Percentiles rank a stretch among this genome's conserved stretches.
These are phyloP conservation scores for Lamellibrachia columna DNA, from an alignment of 2,888 invertebrate species.

Conservation along the genomic window DNA sequence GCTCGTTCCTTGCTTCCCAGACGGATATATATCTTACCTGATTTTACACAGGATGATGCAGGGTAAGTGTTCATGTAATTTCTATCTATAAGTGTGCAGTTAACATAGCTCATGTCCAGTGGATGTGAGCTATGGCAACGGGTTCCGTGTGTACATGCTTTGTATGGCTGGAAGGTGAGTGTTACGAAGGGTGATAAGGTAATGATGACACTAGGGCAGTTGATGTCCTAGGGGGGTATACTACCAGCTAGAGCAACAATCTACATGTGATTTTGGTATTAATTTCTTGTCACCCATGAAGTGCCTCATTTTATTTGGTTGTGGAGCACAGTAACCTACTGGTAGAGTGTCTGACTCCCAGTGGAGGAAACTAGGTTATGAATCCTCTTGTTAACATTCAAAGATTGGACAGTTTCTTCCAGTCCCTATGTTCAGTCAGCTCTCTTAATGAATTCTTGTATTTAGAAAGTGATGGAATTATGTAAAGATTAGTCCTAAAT, in stretches of 20 bases:
- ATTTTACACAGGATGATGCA: constrained; percentile 1
- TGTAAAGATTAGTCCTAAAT: neutral
- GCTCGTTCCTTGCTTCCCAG: neutral
- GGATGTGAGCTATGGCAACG: constrained; percentile 1
- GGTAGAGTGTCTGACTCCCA: neutral
- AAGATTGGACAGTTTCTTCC: neutral
- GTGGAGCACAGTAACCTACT: neutral
- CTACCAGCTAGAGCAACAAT: neutral
- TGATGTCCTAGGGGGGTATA: neutral
- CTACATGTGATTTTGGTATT: neutral
- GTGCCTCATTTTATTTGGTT: neutral
- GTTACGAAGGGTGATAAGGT: neutral
- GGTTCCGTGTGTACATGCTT: neutral
- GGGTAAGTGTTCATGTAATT: constrained; percentile 11
- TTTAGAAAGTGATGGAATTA: neutral
- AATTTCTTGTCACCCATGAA: neutral
- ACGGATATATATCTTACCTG: neutral
- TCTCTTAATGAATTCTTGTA: neutral
- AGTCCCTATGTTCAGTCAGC: neutral
- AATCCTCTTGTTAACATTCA: neutral
- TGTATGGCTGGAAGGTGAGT: neutral
- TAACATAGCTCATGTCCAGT: neutral
- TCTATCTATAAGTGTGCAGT: neutral
- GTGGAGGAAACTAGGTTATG: neutral
- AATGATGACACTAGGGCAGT: neutral